A percentile compares a stretch with the other conserved stretches of the same genome.
These are phyloP conservation scores for Rotaria socialis DNA, from an alignment of 2,888 invertebrate species.

Conservation along the genomic window DNA sequence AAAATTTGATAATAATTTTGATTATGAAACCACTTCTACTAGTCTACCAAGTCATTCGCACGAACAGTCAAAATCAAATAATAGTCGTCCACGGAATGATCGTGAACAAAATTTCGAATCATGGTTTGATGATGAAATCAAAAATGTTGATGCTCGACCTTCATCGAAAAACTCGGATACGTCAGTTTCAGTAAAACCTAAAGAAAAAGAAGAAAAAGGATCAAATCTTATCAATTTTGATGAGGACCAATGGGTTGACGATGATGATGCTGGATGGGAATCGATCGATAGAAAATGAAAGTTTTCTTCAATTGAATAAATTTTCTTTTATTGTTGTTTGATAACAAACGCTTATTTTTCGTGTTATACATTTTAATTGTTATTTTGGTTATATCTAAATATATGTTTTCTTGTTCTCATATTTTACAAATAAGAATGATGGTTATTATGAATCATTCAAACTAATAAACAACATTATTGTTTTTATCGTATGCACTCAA, in stretches of 20 bases:
- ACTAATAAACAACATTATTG: background rate
- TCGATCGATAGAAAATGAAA: constrained; percentile 51
- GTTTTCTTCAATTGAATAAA: constrained; percentile 27
- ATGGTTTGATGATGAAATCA: background rate
- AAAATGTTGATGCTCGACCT: background rate
- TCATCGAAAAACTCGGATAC: background rate
- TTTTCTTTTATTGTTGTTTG: background rate
- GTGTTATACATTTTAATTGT: background rate
- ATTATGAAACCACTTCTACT: background rate
- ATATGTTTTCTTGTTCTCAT: background rate
- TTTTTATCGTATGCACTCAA: too few species aligned
- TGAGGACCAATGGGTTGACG: constrained; percentile 12
- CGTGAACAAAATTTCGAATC: background rate
- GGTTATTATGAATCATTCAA: background rate
- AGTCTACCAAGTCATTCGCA: background rate
- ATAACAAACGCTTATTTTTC: background rate
- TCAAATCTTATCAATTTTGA: constrained; percentile 52
- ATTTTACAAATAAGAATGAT: background rate
- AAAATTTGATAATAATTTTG: background rate
- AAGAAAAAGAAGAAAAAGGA: background rate
- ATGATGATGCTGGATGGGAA: constrained; percentile 53
- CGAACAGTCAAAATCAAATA: background rate
- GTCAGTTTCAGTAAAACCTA: constrained; percentile 37
- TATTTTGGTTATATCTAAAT: background rate
- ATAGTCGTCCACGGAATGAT: background rate